A percentile compares a stretch with the other conserved stretches of the same genome.
Conservation (phyloP, 2,113 vertebrate genomes). For the Mandrillus leucophaeus region DNA sequence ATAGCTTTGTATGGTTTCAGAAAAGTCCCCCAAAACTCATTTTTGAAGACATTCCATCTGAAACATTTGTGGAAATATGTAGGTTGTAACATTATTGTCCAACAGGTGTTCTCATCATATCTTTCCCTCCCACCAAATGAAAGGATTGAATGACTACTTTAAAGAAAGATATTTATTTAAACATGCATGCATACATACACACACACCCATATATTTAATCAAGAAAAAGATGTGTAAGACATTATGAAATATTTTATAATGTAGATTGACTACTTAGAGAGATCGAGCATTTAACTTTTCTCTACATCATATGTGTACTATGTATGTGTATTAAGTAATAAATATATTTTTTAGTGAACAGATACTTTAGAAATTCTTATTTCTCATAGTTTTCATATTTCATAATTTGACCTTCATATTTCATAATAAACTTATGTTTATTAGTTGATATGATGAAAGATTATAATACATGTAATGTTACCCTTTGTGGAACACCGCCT, state of each 20-base stretch:
- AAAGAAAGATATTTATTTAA: neutral
- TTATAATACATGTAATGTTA: constrained; percentile 21
- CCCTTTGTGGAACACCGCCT: neutral
- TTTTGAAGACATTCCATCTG: neutral
- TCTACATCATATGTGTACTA: neutral
- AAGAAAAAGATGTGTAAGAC: neutral
- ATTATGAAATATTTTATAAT: neutral
- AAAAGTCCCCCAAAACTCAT: neutral
- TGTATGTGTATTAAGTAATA: neutral
- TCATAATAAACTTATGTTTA: too few relatives aligned
- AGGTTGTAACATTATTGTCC: neutral
- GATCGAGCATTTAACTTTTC: neutral
- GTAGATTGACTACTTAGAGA: neutral
- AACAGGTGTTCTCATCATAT: neutral
- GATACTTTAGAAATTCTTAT: constrained; percentile 1
- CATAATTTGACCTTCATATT: constrained; percentile 3
- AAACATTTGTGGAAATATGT: neutral
- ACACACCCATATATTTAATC: neutral
- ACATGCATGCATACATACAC: neutral
- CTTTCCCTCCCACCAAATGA: neutral
- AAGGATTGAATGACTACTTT: neutral
- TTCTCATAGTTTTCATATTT: neutral
- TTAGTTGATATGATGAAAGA: neutral
- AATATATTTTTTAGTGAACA: neutral
- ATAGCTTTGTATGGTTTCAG: neutral